Percentiles rank a stretch among this genome's conserved stretches.
Conservation (phyloP, 2,797 vertebrate species). For the Cetoscarus ocellatus region DNA sequence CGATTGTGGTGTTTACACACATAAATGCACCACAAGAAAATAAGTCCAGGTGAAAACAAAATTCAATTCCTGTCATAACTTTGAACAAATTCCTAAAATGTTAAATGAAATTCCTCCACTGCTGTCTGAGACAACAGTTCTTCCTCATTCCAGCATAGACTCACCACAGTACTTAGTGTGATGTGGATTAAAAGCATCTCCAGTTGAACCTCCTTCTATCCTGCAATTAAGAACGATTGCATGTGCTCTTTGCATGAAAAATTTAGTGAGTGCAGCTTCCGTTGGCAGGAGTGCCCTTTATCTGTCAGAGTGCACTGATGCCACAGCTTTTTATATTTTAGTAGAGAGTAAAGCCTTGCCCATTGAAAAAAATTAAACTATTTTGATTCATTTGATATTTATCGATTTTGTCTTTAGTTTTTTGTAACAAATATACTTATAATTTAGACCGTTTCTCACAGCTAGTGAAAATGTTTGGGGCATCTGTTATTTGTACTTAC, state of each 20-base stretch:
- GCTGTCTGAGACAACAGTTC: not conserved
- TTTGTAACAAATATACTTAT: not conserved
- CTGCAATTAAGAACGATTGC: conserved; percentile 34
- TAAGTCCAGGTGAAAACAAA: no score
- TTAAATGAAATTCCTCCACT: conserved; percentile 1
- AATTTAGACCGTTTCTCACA: no score
- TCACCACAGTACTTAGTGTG: not conserved
- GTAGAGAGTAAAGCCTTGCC: conserved; percentile 1
- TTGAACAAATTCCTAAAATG: no score
- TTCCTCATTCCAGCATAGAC: conserved; percentile 13
- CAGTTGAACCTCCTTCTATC: conserved; percentile 27
- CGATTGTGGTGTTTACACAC: no score
- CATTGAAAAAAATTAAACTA: not conserved
- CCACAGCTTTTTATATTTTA: conserved; percentile 8
- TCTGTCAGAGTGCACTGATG: conserved; percentile 35
- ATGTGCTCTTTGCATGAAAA: conserved; percentile 52
- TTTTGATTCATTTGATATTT: not conserved
- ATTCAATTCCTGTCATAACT: no score
- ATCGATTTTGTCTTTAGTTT: not conserved
- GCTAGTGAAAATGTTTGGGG: no score
- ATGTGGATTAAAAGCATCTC: conserved; percentile 19
- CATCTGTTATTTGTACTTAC: no score
- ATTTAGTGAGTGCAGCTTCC: conserved; percentile 50
- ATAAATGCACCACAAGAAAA: no score
- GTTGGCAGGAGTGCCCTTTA: conserved; percentile 13